Base-by-base conservation (phyloP, 2,888 invertebrate species). In the Drosophila longiperda region DNA sequence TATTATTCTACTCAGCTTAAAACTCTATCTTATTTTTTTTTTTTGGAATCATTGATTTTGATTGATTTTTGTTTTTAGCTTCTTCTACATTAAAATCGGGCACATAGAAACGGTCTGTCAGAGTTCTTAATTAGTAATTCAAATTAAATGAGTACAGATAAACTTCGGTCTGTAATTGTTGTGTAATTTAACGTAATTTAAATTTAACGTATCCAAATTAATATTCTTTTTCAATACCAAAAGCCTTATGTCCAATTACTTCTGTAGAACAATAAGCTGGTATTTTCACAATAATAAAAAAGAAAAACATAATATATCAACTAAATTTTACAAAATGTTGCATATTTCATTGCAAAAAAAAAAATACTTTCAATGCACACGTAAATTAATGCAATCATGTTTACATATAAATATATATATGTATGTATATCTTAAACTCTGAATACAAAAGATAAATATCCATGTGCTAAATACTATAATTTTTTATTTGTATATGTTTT, bases 301-400 rank as follows among this genome's bases (percentile, higher is more conserved):
- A 33, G 52, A 23, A 48, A 26, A 34, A 29, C 34, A 62, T 32
- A 78, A 75, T 58, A 61, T 61, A 62, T 50, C 60, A 20, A 45
- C 57, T 66, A 66, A 78, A 78, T 74, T 77, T 66, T 81, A 83
- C 78, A 83, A 23, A 45, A 45, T 23, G 45, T 66, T 69, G 67
- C 60, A 68, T 62, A 26, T 69, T 75, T 50, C 58, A 50, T 60
- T 42, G 54, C 38, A 48, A 11, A 40, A 4, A 40, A 40, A 15
- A 20, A 49, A 36, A 20, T 40, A 15, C 42, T 48, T 26, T 23
- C 42, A 32, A 17, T 38, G 53, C 34, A 53, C 49, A 59, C 33
- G 50, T 53, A 59, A 34, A 33, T 17, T 15, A 59, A 48, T 58
- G 34, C 42, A 45, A 26, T 7, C 1, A 15, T 34, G 33, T 15